phyloP scores from a whole-genome alignment of 1,140 invertebrate genomes.

The Cephus cinctus region DNA sequence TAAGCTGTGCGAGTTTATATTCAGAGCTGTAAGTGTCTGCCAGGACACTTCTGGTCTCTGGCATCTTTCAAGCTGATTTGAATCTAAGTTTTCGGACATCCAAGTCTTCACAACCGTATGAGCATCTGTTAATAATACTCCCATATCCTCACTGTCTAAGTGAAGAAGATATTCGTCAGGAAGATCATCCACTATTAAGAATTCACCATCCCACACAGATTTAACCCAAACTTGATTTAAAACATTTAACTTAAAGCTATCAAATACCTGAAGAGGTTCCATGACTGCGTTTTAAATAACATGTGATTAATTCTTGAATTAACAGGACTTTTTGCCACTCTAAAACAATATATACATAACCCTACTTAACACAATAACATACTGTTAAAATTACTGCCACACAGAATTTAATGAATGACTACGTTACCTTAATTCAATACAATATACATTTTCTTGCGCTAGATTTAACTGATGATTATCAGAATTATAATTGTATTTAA shows the following conservation, averaged over 20 bases:
- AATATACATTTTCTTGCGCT: neutral
- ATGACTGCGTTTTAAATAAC: too few species aligned
- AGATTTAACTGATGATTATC: neutral
- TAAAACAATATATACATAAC: too few species aligned
- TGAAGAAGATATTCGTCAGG: slow-evolving; percentile 50
- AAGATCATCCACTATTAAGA: slow-evolving; percentile 50
- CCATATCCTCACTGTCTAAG: slow-evolving; percentile 45
- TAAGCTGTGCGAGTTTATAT: slow-evolving; percentile 54
- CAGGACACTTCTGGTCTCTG: slow-evolving; percentile 50
- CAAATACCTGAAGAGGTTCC: slow-evolving; percentile 42
- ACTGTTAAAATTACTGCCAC: neutral
- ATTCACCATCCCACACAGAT: slow-evolving; percentile 54
- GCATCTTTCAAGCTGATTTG: slow-evolving; percentile 19
- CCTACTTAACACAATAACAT: too few species aligned
- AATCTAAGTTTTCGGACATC: slow-evolving; percentile 29
- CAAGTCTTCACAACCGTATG: slow-evolving; percentile 32
- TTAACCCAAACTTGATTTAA: slow-evolving; percentile 54
- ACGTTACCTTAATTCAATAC: slow-evolving; percentile 33
- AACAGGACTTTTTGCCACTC: too few species aligned
- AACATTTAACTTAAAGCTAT: slow-evolving; percentile 42
- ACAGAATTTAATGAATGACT: slow-evolving; percentile 15
- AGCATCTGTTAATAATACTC: slow-evolving; percentile 38
- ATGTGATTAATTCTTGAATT: too few species aligned
- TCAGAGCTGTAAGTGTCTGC: slow-evolving; percentile 54
- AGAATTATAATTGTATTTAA: too few species aligned